Base-by-base conservation (phyloP, 2,113 vertebrate species). In the Labeo catla region DNA sequence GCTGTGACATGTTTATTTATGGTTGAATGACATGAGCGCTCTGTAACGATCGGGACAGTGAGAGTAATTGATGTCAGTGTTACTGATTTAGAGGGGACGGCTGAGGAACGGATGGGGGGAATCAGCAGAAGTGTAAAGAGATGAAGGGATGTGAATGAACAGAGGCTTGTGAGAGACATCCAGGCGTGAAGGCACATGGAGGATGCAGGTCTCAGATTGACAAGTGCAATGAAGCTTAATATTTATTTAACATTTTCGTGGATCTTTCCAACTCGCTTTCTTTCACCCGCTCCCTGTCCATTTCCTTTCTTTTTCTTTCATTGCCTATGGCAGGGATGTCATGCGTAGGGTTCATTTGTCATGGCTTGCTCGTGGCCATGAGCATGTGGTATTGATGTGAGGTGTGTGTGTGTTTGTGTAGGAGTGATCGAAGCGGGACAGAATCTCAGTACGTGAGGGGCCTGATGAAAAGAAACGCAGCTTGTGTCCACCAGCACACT, bases 261-360 rank as follows among this genome's bases (percentile, higher is more conserved):
- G 85, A 87, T 86, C 85, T 87, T 86, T 88, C 54, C 88, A 87
- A 90, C 66, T 86, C 57, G 86, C 72, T 79, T 68, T 43, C 76
- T 80, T 86, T 79, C n/a, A 63, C 43, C 78, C 82, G 74, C 57
- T 77, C 39, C 45, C 21, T 65, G 23, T 84, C 65, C 45, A 6
- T 83, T 43, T 73, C 54, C 72, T 28, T 76, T 36, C 11, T 61
- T 76, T 57, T 28, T 76, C 36, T 36, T 81, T 34, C 66, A 23
- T 76, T 45, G 47, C 23, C 65, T 23, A 23, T 21, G 74, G 54
- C 63, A 8, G 61, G 5, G 28, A 23, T 88, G 54, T 76, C 76
- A 8, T 36, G 54, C n/a, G 50, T 63, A 81, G 68, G 82, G 47
- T 77, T 88, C 76, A 80, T 88, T 80, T 84, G 57, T 84, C 76